Evolutionary conservation across 2,113 vertebrate species (phyloP), one percentile per base, ranked within the genome.

Genomic region (Myiozetetes cayanensis): DNA sequence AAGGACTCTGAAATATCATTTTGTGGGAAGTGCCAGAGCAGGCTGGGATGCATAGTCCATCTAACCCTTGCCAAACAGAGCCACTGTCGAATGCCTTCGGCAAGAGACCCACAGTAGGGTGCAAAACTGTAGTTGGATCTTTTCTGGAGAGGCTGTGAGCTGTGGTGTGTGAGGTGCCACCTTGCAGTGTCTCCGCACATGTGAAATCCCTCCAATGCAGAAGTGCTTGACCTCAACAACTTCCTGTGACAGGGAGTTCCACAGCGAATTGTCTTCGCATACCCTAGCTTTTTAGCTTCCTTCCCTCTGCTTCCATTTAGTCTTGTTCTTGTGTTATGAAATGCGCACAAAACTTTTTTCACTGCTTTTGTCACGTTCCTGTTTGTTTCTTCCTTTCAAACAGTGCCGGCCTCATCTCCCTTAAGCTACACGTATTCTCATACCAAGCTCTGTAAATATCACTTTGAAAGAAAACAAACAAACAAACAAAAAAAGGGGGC

Each of bases 201-300:
- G 50, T 55, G 43, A 83, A 77, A 85, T 77, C 84, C 70, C 88
- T 85, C 72, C 88, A 55, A n/a, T 55, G 93, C 92, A 92, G 86
- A 97, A 97, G 89, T 87, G 93, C 83, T 94, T 73, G 93, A 93
- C 94, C 96, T 88, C 94, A 95, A 92, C 93, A 92, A 97, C 94
- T 96, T 93, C 94, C 94, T 95, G 88, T 7, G 73, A 91, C 85
- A 75, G 90, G 52, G 93, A 93, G 83, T 84, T 92, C 80, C 73
- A 81, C 44, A 46, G 61, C 10, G 46, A 90, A 96, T 89, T 86
- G 79, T 88, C 93, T 96, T 53, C 22, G 79, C 92, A 24, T 22
- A 67, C 31, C 61, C 86, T 6, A 23, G 19, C 4, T 61, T 52
- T 83, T 78, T 18, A 65, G 80, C 47, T 93, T 93, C 92, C 90